Evolutionary conservation across 2,888 invertebrate genomes (phyloP).

Genomic region (Pomacea canaliculata): DNA sequence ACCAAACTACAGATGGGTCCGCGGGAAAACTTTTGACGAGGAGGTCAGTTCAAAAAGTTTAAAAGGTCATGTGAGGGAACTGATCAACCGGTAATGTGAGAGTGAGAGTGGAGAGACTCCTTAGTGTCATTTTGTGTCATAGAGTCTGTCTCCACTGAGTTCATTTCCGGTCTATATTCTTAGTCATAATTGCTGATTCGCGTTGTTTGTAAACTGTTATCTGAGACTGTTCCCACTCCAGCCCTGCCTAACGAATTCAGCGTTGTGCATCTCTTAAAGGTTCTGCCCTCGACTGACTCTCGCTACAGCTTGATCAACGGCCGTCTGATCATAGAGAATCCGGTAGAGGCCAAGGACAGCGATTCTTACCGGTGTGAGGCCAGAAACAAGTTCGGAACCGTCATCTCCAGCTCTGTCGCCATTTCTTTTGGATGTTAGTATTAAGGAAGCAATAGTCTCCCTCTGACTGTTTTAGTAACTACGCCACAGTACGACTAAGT

Average conservation of each 20-base stretch:
- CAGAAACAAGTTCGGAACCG: slow-evolving; percentile 93
- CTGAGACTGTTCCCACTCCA: too few species aligned
- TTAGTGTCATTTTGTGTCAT: not conserved
- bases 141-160: too few species aligned
- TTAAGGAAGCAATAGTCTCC: too few species aligned
- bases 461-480: too few species aligned
- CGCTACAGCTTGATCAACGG: slow-evolving; percentile 81
- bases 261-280: too few species aligned
- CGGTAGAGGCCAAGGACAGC: slow-evolving; percentile 81
- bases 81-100: not conserved
- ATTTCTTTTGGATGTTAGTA: slow-evolving; percentile 34
- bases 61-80: too few species aligned
- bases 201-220: too few species aligned
- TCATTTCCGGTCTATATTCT: too few species aligned
- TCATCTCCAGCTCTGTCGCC: slow-evolving; percentile 77
- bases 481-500: too few species aligned
- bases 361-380: slow-evolving; percentile 97
- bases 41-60: not conserved
- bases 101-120: not conserved
- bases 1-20: slow-evolving; percentile 90
- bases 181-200: too few species aligned
- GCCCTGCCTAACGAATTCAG: too few species aligned
- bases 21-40: slow-evolving; percentile 56
- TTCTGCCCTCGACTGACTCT: too few species aligned
- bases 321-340: slow-evolving; percentile 86